A percentile compares a stretch with the other conserved stretches of the same genome.
These are phyloP conservation scores for Cydia amplana DNA, from an alignment of 1,140 invertebrate species.

Conservation along the genomic window DNA sequence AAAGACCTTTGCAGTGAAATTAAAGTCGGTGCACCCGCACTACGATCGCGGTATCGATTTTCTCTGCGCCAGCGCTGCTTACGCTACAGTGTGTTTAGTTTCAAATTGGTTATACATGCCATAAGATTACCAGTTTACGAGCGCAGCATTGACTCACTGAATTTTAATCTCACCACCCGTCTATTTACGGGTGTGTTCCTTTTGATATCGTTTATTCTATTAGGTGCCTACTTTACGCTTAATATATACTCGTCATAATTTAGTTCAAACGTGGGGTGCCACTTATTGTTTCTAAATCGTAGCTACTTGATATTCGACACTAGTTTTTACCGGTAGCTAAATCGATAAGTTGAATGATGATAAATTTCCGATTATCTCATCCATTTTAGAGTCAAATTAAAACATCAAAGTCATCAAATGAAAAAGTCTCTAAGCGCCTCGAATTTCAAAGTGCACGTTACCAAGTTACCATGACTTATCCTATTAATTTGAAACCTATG, in stretches of 20 bases:
- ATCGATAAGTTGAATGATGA: too few relatives aligned
- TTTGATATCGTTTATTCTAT: not conserved
- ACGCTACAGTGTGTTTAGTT: slow-evolving; percentile 48
- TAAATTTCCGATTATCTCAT: not conserved
- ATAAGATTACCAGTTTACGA: slow-evolving; percentile 50
- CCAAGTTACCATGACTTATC: slow-evolving; percentile 6
- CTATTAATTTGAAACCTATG: slow-evolving; percentile 15
- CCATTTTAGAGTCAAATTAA: not conserved
- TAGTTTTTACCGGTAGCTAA: too few relatives aligned
- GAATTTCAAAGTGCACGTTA: not conserved
- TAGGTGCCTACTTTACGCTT: not conserved
- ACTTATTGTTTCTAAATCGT: too few relatives aligned
- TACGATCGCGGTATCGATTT: slow-evolving; percentile 1
- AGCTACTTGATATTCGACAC: too few relatives aligned
- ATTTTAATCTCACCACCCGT: slow-evolving; percentile 32
- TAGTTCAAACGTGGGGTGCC: too few relatives aligned
- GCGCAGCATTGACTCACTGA: slow-evolving; percentile 34
- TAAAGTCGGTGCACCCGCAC: slow-evolving; percentile 7
- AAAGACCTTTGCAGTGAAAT: slow-evolving; percentile 13
- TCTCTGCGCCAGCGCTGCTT: slow-evolving; percentile 3
- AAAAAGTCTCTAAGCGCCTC: not conserved
- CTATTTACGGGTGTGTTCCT: not conserved
- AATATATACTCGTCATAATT: not conserved
- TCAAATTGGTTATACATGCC: slow-evolving; percentile 57
- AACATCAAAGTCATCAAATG: not conserved